Base-by-base conservation (phyloP, 2,888 invertebrate genomes). In the Coremacera marginata region DNA sequence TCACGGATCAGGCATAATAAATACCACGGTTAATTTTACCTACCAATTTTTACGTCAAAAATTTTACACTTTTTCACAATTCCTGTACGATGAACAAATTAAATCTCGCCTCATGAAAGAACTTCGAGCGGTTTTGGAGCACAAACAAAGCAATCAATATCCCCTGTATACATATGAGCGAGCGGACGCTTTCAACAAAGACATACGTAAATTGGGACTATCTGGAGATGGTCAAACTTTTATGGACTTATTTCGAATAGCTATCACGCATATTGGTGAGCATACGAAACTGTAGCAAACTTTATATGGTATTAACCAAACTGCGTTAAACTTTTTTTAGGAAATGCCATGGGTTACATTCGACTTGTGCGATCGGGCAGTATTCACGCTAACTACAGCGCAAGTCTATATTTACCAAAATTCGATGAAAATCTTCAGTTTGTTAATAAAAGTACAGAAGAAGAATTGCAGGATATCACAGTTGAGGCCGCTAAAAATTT, bases 1-100 rank as follows among this genome's bases (percentile, higher is more conserved):
- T 0, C 98, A 99, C 87, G 99, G 99, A 44, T 95, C 95, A 9
- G 99, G 99, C 8, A 96, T 99, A 79, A 96, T 98, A 93, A 97
- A 96, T 85, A 97, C 97, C 0, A 96, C 97, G 0, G 97, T 95
- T 0, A 97, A 97, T 87, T 96, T 95, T 84, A 95, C 96, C 0
- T 97, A 97, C 89, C 98, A 98, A 89, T 98, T 98, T 89, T 90
- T 99, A 81, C 93, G 96, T 82, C 95, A 96, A 83, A 98, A 98
- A 89, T 95, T 99, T 85, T 95, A 95, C 83, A 94, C 95, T 0
- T 97, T 99, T 88, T 98, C 98, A 0, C 98, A 98, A 89, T 99
- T 99, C 88, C 93, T 99, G 89, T 98, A 95, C 87, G 82, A 99
- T 87, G 99, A 99, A 89, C 98, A 98, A 85, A 98, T 99, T 70